These are phyloP conservation scores for Diprion similis DNA, from an alignment of 1,140 invertebrate species.

Conservation along the genomic window DNA sequence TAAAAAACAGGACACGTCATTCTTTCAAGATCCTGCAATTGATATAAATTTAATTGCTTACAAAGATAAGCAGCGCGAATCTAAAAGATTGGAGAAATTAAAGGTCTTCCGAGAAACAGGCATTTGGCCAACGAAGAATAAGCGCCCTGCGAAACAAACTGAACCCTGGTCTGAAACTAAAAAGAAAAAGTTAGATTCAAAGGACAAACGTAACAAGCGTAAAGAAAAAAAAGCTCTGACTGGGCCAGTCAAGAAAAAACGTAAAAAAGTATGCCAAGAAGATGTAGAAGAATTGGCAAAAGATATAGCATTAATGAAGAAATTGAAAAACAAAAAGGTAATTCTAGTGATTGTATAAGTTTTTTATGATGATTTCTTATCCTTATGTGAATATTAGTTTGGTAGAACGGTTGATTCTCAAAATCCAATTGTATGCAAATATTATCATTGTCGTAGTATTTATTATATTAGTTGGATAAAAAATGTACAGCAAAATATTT, in stretches of 20 bases:
- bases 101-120: conserved; percentile 77
- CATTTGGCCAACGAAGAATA: conserved; percentile 76
- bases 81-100: conserved; percentile 75
- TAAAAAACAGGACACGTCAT: conserved; percentile 70
- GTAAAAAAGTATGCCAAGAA: conserved; percentile 69
- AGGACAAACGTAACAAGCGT: conserved; percentile 67
- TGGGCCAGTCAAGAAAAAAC: conserved; percentile 52
- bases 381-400: too few relatives aligned
- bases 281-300: conserved; percentile 85
- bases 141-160: conserved; percentile 64
- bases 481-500: conserved; percentile 11
- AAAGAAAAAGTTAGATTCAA: conserved; percentile 73
- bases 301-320: conserved; percentile 86
- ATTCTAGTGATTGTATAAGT: background rate
- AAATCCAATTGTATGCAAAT: background rate
- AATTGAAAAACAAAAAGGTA: conserved; percentile 85
- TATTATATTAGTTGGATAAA: conserved; percentile 12
- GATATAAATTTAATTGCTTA: conserved; percentile 83
- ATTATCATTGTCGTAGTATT: conserved; percentile 13
- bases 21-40: conserved; percentile 72
- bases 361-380: too few relatives aligned
- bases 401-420: too few relatives aligned
- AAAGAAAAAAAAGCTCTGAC: conserved; percentile 61
- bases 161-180: conserved; percentile 85
- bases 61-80: conserved; percentile 82